Percentiles rank a stretch among this genome's conserved stretches.
Conservation (phyloP, 2,888 invertebrate genomes). For the Sphinx pinastri region DNA sequence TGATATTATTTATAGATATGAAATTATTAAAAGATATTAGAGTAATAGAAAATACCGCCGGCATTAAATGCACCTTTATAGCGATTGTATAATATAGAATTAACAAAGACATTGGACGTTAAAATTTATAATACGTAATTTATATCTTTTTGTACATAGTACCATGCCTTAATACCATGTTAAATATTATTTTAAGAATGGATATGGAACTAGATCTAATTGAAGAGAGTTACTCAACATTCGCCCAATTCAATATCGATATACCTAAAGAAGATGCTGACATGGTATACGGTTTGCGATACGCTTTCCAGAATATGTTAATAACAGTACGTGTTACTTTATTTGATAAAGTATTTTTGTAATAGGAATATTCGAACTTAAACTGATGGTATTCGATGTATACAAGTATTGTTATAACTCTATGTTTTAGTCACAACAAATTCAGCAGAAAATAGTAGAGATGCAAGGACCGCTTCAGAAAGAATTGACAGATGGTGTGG, state of each 20-base stretch:
- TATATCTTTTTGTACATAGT: no score
- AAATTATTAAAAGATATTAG: no score
- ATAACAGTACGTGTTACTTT: slow-evolving; percentile 84
- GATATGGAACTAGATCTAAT: slow-evolving; percentile 90
- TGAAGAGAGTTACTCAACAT: slow-evolving; percentile 91
- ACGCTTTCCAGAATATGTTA: slow-evolving; percentile 90
- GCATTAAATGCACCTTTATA: no score
- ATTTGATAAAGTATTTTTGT: slow-evolving; percentile 8
- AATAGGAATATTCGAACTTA: background rate
- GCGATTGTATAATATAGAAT: no score
- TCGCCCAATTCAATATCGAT: slow-evolving; percentile 86
- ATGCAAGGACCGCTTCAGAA: slow-evolving; percentile 90
- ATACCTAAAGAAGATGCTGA: slow-evolving; percentile 91
- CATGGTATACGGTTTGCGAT: slow-evolving; percentile 90
- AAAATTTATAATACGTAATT: no score
- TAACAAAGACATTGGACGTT: no score
- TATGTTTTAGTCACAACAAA: slow-evolving; percentile 82
- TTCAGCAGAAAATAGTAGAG: slow-evolving; percentile 88
- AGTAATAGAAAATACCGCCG: no score
- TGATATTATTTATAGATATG: no score
- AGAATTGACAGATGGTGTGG: slow-evolving; percentile 89
- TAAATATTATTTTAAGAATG: slow-evolving; percentile 73
- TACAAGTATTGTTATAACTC: background rate
- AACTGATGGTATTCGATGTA: background rate
- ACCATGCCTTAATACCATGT: background rate